Evolutionary conservation across 2,888 invertebrate species (phyloP).

Genomic region (Acrobasis consociella): DNA sequence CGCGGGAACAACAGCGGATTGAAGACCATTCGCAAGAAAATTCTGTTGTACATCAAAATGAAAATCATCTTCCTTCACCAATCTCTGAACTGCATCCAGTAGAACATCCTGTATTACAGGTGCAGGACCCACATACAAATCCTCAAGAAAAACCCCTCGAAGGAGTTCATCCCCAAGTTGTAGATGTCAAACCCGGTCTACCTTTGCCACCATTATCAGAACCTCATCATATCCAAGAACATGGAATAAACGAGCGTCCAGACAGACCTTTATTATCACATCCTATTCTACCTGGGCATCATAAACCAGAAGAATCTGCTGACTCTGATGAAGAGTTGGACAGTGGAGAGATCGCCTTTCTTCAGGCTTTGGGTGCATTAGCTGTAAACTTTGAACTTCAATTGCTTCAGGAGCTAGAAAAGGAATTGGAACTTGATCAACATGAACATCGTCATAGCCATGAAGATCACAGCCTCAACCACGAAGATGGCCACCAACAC

Average conservation of each 20-base stretch:
- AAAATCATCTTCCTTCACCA: background rate
- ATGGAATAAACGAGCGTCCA: background rate
- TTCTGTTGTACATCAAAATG: background rate
- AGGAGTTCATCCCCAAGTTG: background rate
- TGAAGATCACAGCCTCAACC: background rate
- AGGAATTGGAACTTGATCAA: background rate
- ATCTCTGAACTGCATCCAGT: background rate
- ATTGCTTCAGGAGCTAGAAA: background rate
- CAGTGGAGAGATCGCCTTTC: background rate
- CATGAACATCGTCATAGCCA: background rate
- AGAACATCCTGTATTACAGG: no score
- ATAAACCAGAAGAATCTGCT: background rate
- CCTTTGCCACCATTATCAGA: background rate
- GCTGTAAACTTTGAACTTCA: background rate
- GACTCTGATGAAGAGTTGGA: background rate
- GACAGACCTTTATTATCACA: background rate
- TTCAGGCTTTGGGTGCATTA: background rate
- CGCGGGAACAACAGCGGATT: background rate
- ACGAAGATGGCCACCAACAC: background rate
- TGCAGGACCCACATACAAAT: background rate
- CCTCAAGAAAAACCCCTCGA: background rate
- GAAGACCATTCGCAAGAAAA: background rate
- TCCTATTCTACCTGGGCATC: background rate
- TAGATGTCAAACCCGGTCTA: background rate
- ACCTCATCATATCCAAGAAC: slow-evolving; percentile 7